phyloP scores from a whole-genome alignment of 2,797 vertebrate genomes.

The Anas bahamensis region DNA sequence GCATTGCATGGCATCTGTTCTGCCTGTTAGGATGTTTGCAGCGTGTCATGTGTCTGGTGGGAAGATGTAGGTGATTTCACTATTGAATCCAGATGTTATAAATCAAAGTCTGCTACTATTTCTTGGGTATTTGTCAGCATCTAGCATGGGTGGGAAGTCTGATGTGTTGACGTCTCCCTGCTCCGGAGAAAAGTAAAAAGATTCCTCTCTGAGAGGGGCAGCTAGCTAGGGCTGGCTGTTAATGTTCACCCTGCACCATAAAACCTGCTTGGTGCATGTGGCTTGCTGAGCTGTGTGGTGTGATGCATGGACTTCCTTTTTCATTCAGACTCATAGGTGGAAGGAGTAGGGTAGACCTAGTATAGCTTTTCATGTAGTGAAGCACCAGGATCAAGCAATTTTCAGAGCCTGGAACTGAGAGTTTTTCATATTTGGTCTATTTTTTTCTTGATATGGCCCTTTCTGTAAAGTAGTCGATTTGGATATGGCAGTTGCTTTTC shows the following conservation, averaged over 20 bases:
- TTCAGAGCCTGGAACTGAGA: not conserved
- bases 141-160: not conserved
- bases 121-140: not conserved
- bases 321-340: not conserved
- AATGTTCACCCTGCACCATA: not conserved
- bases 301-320: conserved; percentile 48
- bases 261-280: conserved; percentile 38
- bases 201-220: not conserved
- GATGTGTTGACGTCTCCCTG: not conserved
- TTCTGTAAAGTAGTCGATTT: not conserved
- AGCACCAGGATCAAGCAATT: not conserved
- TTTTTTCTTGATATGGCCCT: not conserved
- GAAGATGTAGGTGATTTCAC: not conserved
- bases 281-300: conserved; percentile 60
- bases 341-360: not conserved
- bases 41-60: not conserved
- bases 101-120: not conserved
- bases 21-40: not conserved
- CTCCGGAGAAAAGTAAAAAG: not conserved
- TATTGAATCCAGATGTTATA: not conserved
- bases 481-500: conserved; percentile 8
- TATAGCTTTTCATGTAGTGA: not conserved
- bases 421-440: not conserved
- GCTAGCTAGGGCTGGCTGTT: not conserved
- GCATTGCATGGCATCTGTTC: conserved; percentile 52